Evolutionary conservation across 2,113 vertebrate genomes (phyloP).

Genomic region (Pongo abelii): DNA sequence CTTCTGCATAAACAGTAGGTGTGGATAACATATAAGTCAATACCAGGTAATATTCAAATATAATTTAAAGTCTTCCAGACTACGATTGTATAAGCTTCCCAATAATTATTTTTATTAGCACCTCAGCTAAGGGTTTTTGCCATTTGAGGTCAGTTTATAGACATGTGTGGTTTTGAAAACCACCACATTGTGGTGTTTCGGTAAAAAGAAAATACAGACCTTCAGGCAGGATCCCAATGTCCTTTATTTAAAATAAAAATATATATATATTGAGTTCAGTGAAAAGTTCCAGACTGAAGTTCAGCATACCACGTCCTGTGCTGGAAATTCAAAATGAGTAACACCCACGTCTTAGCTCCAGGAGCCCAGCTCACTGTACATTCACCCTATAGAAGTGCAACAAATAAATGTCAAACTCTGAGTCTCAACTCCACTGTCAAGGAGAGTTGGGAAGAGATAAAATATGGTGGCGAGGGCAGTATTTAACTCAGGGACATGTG

Average conservation of each 20-base stretch:
- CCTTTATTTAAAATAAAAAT: neutral
- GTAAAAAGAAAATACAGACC: neutral
- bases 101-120: neutral
- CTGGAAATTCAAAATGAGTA: neutral
- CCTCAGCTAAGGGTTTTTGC: neutral
- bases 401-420: rapidly evolving
- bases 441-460: rapidly evolving
- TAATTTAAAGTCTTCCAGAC: neutral
- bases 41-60: rapidly evolving
- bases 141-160: neutral
- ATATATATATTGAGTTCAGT: neutral
- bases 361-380: too few relatives aligned
- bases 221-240: neutral
- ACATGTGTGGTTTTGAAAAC: neutral
- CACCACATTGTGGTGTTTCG: neutral
- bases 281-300: neutral
- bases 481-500: rapidly evolving
- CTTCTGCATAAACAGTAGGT: too few relatives aligned
- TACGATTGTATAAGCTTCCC: neutral
- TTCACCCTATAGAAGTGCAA: rapidly evolving
- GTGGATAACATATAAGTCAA: rapidly evolving
- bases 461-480: neutral
- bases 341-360: rapidly evolving
- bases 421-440: rapidly evolving
- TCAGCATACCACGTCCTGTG: rapidly evolving